Percentiles rank a stretch among this genome's conserved stretches.
Evolutionary conservation across 2,113 vertebrate genomes (phyloP).

Genomic region (Saccopteryx leptura): DNA sequence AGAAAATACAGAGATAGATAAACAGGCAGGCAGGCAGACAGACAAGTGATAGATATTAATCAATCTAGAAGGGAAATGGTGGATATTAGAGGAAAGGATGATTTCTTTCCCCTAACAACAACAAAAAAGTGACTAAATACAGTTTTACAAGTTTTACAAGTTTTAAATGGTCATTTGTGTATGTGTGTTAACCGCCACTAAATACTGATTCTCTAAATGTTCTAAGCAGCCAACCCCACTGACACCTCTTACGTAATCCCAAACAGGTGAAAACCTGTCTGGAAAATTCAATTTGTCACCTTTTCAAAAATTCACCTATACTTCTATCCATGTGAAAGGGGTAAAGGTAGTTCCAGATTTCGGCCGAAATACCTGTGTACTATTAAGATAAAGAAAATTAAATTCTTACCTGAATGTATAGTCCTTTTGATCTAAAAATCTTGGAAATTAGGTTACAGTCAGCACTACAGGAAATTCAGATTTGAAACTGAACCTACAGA

Average conservation of each 20-base stretch:
- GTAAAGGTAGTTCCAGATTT: not conserved
- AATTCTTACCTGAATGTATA: slow-evolving; percentile 68
- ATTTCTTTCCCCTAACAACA: not conserved
- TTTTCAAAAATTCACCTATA: slow-evolving; percentile 42
- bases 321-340: not conserved
- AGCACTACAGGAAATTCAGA: slow-evolving; percentile 61
- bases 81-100: not conserved
- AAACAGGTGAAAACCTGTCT: slow-evolving; percentile 42
- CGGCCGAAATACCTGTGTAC: not conserved
- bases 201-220: slow-evolving; percentile 51
- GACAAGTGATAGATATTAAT: not conserved
- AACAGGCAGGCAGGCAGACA: not conserved
- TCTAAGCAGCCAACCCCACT: slow-evolving; percentile 1
- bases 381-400: slow-evolving; percentile 56
- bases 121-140: not conserved
- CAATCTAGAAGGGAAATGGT: not conserved
- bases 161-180: not conserved
- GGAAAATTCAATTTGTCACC: not conserved
- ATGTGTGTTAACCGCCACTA: not conserved
- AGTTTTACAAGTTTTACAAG: not conserved
- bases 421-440: slow-evolving; percentile 61
- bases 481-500: slow-evolving; percentile 66
- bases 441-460: slow-evolving; percentile 67
- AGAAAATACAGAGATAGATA: not conserved
- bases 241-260: slow-evolving; percentile 33